Evolutionary conservation across 1,140 invertebrate genomes (phyloP).

Genomic region (Papilio dardanus): DNA sequence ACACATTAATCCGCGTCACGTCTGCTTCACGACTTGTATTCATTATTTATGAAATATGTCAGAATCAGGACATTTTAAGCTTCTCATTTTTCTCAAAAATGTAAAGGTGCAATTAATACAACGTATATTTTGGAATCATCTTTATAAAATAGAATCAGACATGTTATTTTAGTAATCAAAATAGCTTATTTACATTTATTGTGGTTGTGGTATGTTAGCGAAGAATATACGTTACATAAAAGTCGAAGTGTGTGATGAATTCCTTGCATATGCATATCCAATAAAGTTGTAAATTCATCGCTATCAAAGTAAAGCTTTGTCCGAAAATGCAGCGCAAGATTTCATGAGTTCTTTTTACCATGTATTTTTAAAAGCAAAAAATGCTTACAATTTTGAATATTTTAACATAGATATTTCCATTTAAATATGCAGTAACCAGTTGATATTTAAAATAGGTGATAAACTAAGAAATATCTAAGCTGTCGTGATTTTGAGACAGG

Average conservation of each 20-base stretch:
- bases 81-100: background rate
- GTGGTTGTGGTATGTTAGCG: background rate
- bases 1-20: conserved; percentile 15
- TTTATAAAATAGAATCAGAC: background rate
- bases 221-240: background rate
- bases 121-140: background rate
- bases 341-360: background rate
- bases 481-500: background rate
- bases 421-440: background rate
- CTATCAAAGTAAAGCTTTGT: conserved; percentile 2
- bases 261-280: conserved; percentile 10
- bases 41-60: conserved; percentile 19
- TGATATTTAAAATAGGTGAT: background rate
- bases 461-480: background rate
- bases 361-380: background rate
- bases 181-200: too few species aligned
- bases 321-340: background rate
- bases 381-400: background rate
- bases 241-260: background rate
- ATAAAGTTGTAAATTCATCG: conserved; percentile 21
- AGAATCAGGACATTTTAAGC: background rate
- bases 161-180: conserved; percentile 2
- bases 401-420: background rate
- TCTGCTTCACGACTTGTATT: conserved; percentile 8
- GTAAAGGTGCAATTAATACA: background rate